Evolutionary conservation across 2,888 invertebrate genomes (phyloP).

Genomic region (Meliscaeva auricollis): DNA sequence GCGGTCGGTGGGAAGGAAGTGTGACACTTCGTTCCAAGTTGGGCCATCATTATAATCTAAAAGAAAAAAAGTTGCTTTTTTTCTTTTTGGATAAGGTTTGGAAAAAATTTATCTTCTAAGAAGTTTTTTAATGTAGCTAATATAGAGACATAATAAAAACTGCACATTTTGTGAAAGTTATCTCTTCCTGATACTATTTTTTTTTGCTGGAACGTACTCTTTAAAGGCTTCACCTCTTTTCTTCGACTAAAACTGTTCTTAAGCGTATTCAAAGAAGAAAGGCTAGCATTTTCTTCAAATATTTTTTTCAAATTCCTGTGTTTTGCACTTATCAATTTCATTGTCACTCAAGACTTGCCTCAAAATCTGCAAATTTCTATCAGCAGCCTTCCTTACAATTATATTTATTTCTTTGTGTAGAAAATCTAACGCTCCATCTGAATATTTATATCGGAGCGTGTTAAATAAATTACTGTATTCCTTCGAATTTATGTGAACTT

Average conservation of each 20-base stretch:
- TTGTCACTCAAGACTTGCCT: not conserved
- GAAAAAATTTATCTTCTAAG: constrained; percentile 19
- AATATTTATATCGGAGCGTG: constrained; percentile 3
- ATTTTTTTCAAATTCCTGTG: not conserved
- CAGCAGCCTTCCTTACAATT: not conserved
- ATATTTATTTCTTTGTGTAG: not conserved
- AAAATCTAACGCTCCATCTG: constrained; percentile 4
- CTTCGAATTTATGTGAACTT: not conserved
- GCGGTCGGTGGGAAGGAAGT: too few species aligned
- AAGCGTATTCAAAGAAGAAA: constrained; percentile 8
- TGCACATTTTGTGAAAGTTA: constrained; percentile 27
- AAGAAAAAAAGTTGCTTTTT: constrained; percentile 27
- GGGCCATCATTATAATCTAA: constrained; percentile 30
- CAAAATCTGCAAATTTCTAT: constrained; percentile 4
- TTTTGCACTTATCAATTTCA: not conserved
- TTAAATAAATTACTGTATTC: not conserved
- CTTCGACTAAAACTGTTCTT: constrained; percentile 16
- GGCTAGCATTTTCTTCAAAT: too few species aligned
- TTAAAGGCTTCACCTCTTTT: constrained; percentile 8
- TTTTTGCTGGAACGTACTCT: constrained; percentile 8
- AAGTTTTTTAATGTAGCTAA: constrained; percentile 20
- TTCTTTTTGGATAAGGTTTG: constrained; percentile 13
- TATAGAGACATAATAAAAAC: constrained; percentile 35
- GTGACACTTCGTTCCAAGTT: too few species aligned
- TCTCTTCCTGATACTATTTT: constrained; percentile 18